These are phyloP conservation scores for Muntiacus reevesi DNA, from an alignment of 2,113 vertebrate genomes.

Conservation along the genomic window DNA sequence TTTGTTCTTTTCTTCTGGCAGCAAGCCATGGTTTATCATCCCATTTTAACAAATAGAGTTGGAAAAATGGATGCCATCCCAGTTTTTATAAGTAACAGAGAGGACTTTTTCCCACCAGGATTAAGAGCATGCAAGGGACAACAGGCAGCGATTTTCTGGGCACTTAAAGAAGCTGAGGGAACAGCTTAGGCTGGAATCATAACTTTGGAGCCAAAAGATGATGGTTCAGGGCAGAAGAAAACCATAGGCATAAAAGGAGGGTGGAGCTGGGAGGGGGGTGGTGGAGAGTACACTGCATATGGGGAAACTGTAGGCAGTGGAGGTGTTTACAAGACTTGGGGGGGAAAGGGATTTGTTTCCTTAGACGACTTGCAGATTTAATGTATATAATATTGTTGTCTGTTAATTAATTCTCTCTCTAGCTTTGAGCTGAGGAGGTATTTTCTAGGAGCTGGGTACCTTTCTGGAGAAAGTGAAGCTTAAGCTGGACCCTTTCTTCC, in stretches of 20 bases:
- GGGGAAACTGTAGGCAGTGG: background rate
- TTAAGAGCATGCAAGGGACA: background rate
- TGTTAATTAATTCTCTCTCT: conserved; percentile 26
- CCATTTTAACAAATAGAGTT: conserved; percentile 10
- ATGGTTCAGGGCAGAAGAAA: background rate
- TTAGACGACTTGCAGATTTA: conserved; percentile 1
- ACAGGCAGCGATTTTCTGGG: background rate
- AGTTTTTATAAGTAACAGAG: conserved; percentile 32
- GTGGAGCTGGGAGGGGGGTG: background rate
- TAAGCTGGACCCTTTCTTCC: background rate
- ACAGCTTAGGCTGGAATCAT: background rate
- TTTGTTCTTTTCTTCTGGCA: background rate
- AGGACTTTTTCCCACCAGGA: background rate
- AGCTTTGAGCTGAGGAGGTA: background rate
- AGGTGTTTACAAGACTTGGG: conserved; percentile 2
- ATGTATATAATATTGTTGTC: conserved; percentile 30
- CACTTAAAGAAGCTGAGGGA: conserved; percentile 5
- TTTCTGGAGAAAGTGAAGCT: background rate
- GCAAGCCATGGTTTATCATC: background rate
- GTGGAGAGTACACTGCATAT: background rate
- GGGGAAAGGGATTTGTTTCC: background rate
- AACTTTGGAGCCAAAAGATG: background rate
- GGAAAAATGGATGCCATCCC: conserved; percentile 31
- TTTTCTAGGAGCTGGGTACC: background rate
- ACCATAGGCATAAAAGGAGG: background rate